Evolutionary conservation across 2,113 vertebrate genomes (phyloP), one percentile per base, ranked within the genome.

Genomic region (Camelus bactrianus): DNA sequence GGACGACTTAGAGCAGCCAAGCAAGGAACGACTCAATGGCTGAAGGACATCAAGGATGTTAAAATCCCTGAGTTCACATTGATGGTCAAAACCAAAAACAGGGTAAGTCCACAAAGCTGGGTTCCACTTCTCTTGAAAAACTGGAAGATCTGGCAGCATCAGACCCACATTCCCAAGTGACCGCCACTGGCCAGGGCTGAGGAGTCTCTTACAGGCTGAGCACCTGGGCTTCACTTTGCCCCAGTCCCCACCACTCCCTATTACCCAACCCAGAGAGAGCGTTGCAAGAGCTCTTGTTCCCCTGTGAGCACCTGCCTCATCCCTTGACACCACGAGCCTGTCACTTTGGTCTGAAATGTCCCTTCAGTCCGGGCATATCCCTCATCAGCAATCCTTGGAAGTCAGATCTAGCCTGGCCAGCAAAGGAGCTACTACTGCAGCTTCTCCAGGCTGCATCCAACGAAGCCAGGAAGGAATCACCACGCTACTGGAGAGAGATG

Each of bases 141-240:
- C 73, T 26, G 35, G 42, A 28, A 22, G 8, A 50, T 8, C 16
- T 72, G 28, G 54, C 7, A 20, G n/a, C 24, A 12, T 14, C 30
- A 50, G 52, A 86, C 16, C n/a, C 5, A 2, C 32, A 6, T 28
- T 28, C 70, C 48, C 67, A 0, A 0, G 1, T 12, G 79, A 32
- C 8, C 12, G 22, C 17, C 4, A 2, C 0, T 1, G 48, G 11
- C 64, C 2, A 4, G 30, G 48, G 54, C 35, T 0, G 0, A 12
- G n/a, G 1, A 2, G 2, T 7, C 32, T 46, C 64, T 26, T 13
- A 6, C 3, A 35, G 42, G 28, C 13, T 30, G 38, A 52, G 20
- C 64, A 20, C 26, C 2, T 0, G 16, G 35, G 4, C 60, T 35
- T 35, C 5, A 13, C 48, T 70, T 64, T 8, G 48, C 42, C 13